phyloP scores from a whole-genome alignment of 2,797 vertebrate genomes.

The Remorina albescens region DNA sequence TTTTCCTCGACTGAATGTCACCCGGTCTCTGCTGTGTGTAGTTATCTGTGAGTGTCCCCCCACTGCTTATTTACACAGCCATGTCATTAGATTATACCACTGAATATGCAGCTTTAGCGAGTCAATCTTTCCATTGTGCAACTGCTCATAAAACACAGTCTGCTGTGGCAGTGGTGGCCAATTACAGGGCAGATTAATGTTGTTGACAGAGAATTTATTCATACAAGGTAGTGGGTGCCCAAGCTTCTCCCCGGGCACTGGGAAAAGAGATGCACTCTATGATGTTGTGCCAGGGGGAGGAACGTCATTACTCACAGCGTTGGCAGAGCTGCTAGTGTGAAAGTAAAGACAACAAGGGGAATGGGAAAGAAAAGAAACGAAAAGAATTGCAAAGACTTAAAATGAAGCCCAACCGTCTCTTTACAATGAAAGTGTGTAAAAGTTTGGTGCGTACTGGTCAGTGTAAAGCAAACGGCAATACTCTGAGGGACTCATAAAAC shows the following conservation, averaged over 20 bases:
- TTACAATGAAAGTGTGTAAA: constrained; percentile 49
- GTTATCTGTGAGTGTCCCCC: constrained; percentile 32
- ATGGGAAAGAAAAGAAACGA: background rate
- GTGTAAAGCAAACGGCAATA: constrained; percentile 45
- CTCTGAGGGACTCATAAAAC: constrained; percentile 54
- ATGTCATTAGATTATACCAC: constrained; percentile 72
- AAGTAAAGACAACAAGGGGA: constrained; percentile 33
- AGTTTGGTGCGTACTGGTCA: constrained; percentile 34
- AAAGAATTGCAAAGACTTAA: constrained; percentile 27
- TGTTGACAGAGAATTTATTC: constrained; percentile 77
- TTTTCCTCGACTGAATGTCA: constrained; percentile 26
- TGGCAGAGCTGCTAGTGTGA: constrained; percentile 40
- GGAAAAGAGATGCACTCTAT: constrained; percentile 61
- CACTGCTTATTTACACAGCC: constrained; percentile 65
- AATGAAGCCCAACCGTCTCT: constrained; percentile 22
- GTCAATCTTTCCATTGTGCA: constrained; percentile 70
- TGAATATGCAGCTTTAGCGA: constrained; percentile 65
- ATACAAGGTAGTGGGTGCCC: constrained; percentile 70
- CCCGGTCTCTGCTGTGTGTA: constrained; percentile 29
- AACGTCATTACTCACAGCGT: constrained; percentile 66
- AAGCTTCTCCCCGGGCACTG: constrained; percentile 53
- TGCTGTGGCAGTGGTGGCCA: constrained; percentile 67
- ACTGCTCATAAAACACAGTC: constrained; percentile 67
- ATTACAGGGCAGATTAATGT: constrained; percentile 79
- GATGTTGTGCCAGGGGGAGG: constrained; percentile 67